These are phyloP conservation scores for Polymixis flavicincta DNA, from an alignment of 2,888 invertebrate species.

Conservation along the genomic window DNA sequence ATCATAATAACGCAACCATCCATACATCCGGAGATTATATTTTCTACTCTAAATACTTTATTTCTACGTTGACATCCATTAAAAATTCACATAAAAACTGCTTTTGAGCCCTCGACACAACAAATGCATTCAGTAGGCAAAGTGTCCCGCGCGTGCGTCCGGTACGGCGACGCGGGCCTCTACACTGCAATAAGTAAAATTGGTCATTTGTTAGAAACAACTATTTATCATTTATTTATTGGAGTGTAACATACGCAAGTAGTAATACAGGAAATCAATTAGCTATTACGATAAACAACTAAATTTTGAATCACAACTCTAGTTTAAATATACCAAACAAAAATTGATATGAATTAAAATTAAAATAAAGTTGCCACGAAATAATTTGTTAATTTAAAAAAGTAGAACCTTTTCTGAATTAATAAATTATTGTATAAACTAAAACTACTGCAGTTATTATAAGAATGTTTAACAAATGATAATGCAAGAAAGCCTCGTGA, in stretches of 20 bases:
- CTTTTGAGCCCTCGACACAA: conserved; percentile 86
- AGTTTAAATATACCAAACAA: conserved; percentile 55
- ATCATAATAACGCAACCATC: conserved; percentile 70
- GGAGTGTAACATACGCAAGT: conserved; percentile 50
- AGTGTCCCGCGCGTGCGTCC: conserved; percentile 61
- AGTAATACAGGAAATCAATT: conserved; percentile 59
- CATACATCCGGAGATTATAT: conserved; percentile 78
- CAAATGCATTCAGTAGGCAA: conserved; percentile 81
- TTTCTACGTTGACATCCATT: conserved; percentile 80
- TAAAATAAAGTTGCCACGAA: conserved; percentile 47
- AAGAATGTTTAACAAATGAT: conserved; percentile 80
- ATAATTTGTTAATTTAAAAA: conserved; percentile 37
- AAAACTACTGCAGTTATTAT: conserved; percentile 77
- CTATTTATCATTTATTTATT: conserved; percentile 61
- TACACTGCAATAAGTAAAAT: conserved; percentile 82
- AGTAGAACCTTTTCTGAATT: conserved; percentile 20
- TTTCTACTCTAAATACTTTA: conserved; percentile 71
- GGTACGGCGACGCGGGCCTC: conserved; percentile 65
- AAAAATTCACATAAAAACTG: conserved; percentile 88
- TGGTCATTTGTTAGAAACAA: conserved; percentile 47
- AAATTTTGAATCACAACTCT: conserved; percentile 24
- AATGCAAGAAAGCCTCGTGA: conserved; percentile 55
- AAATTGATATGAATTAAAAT: conserved; percentile 23
- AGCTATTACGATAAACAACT: conserved; percentile 15
- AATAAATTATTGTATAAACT: conserved; percentile 19